phyloP scores from a whole-genome alignment of 2,797 vertebrate genomes.

The Gymnopithys bicolor region DNA sequence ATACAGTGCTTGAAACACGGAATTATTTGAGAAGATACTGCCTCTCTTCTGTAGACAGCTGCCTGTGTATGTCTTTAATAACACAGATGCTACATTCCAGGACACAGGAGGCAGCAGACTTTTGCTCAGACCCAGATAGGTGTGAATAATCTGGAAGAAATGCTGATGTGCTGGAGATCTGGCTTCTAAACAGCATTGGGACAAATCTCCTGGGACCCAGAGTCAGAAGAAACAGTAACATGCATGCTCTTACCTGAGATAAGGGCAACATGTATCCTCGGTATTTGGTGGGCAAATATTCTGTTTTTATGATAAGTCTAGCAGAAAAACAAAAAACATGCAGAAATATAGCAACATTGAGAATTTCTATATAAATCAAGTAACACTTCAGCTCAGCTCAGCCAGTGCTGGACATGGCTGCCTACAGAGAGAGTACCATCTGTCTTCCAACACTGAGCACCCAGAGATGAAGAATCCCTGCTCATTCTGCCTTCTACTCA shows the following conservation, averaged over 20 bases:
- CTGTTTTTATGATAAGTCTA: slow-evolving; percentile 93
- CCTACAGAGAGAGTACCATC: too few species aligned
- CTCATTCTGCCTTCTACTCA: neutral
- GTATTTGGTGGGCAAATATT: slow-evolving; percentile 91
- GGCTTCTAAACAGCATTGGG: neutral
- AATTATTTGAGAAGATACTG: neutral
- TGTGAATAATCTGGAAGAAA: neutral
- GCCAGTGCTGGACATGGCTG: neutral
- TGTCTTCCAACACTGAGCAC: neutral
- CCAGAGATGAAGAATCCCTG: neutral
- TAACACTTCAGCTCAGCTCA: neutral
- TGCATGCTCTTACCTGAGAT: slow-evolving; percentile 81
- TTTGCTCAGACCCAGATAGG: fast-evolving
- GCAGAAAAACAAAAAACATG: neutral
- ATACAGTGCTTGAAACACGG: neutral
- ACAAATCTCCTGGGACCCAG: fast-evolving
- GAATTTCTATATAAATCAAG: neutral
- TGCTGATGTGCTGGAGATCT: neutral
- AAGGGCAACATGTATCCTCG: slow-evolving; percentile 88
- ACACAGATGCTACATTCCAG: fast-evolving
- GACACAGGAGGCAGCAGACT: neutral
- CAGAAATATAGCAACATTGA: neutral
- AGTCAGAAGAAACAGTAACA: neutral
- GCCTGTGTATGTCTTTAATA: neutral
- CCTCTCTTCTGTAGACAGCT: neutral